Conservation (phyloP, 2,888 invertebrate species). For the Apomyelois bistriatella region DNA sequence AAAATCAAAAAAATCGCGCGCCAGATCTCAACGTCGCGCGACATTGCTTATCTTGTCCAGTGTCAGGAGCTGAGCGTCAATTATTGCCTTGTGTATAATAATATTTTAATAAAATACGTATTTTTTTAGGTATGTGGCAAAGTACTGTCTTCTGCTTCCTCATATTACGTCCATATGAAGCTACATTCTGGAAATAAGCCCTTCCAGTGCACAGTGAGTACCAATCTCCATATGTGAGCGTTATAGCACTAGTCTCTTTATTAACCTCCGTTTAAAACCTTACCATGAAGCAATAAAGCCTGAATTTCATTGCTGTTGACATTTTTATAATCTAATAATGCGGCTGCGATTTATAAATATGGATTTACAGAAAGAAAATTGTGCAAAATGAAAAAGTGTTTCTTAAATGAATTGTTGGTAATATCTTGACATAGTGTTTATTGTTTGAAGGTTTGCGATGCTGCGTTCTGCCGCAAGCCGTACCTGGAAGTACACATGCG, state of each 20-base stretch:
- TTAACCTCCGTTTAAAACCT: background rate
- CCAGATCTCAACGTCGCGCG: too few species aligned
- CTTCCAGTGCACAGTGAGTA: conserved; percentile 85
- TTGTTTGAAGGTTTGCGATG: conserved; percentile 81
- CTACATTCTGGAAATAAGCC: conserved; percentile 90
- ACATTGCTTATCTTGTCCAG: too few species aligned
- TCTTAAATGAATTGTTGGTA: too few species aligned
- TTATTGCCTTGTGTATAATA: too few species aligned
- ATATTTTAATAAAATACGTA: background rate
- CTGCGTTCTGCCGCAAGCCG: conserved; percentile 89
- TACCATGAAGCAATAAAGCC: too few species aligned
- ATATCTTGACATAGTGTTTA: too few species aligned
- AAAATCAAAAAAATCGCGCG: too few species aligned
- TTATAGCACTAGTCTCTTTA: background rate
- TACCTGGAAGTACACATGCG: conserved; percentile 90
- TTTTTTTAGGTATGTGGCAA: conserved; percentile 83
- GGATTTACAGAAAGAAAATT: too few species aligned
- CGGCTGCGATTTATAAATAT: too few species aligned
- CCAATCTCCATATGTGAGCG: background rate
- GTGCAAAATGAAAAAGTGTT: too few species aligned
- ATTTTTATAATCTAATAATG: too few species aligned
- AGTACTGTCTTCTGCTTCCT: conserved; percentile 87
- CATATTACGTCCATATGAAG: conserved; percentile 91
- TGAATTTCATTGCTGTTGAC: too few species aligned
- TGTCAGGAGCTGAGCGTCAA: background rate